Evolutionary conservation across 2,888 invertebrate genomes (phyloP), one percentile per base, ranked within the genome.

Genomic region (Sylvicola cinctus): DNA sequence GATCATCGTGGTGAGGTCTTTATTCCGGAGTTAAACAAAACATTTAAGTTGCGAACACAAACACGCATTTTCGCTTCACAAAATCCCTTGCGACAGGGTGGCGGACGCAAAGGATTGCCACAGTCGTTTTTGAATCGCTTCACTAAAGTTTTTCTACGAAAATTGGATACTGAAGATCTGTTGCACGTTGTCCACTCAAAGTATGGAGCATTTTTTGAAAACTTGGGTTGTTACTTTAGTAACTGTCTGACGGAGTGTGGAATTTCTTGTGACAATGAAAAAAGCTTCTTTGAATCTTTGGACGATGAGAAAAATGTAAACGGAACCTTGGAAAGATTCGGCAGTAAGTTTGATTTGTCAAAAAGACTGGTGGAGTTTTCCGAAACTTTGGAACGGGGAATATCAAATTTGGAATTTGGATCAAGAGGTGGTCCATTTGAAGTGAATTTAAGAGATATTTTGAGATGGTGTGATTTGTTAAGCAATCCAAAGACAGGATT

Each of bases 51-150:
- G 0, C 74, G 66, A 49, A 54, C 60, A 36, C 66, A 71, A 43
- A 93, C 93, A 0, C 72, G 81, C 43, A 67, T 99, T 33, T 99
- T 99, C 55, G 98, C 84, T 1, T 95, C 95, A 48, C 98, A 99
- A 59, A 99, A 99, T 65, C 98, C 99, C 0, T 61, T 87, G 28
- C 74, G 74, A 46, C 90, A 98, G 62, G 98, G 98, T 8, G 96
- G 96, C 0, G 91, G 87, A 0, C 67, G 99, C 40, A 74, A 95
- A 54, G 95, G 96, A 1, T 62, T 99, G 17, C 98, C 99, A 0
- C 74, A 84, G 47, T 96, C 96, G 0, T 99, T 99, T 54, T 63
- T 98, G 1, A 99, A 99, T 56, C 70, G 98, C 46, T 98, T 98
- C 50, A 91, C 88, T 4, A 88, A 88, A 64, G 87, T 88, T 0